Base-by-base conservation (phyloP, 2,888 invertebrate species). In the Eilema depressum region DNA sequence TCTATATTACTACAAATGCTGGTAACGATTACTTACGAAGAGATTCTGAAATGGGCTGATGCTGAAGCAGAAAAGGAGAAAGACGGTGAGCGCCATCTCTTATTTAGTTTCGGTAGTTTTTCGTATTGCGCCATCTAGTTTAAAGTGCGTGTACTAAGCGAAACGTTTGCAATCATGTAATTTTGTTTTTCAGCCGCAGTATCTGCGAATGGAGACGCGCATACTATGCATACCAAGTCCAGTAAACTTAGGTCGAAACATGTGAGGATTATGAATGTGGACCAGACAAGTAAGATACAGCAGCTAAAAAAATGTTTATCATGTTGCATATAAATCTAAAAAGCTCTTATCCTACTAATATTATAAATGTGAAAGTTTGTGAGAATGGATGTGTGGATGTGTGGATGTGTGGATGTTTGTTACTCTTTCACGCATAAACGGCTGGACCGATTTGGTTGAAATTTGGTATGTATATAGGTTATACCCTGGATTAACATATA, bases 1-100 rank as follows among this genome's bases (percentile, higher is more conserved):
- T 97, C 97, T 0, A 96, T 97, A 10, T 86, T 98, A 20, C 90
- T 98, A 57, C 98, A 98, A 89, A 95, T 97, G 83, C 89, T 98
- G 65, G 94, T 97, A 66, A 96, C 97, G 0, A 96, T 97, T 0
- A 89, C 97, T 0, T 98, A 98, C 76, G 96, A 97, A 59, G 96
- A 97, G 79, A 89, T 97, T 60, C 92, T 96, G 63, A 95, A 95
- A 41, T 96, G 94, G 92, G 96, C 96, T 33, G 89, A 90, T 71
- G 88, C 78, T 20, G 93, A 94, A 75, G 85, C 87, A 1, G 83
- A 73, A 4, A 93, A 88, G 63, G 95, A 95, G 76, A 91, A 88
- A 57, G 82, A 83, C 57, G 90, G 95, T 94, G 69, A 78, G 80
- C 68, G 64, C 60, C 68, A 69, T 75, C 71, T 78, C 11, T 67